Evolutionary conservation across 2,797 vertebrate genomes (phyloP).

Genomic region (Nannoperca australis): DNA sequence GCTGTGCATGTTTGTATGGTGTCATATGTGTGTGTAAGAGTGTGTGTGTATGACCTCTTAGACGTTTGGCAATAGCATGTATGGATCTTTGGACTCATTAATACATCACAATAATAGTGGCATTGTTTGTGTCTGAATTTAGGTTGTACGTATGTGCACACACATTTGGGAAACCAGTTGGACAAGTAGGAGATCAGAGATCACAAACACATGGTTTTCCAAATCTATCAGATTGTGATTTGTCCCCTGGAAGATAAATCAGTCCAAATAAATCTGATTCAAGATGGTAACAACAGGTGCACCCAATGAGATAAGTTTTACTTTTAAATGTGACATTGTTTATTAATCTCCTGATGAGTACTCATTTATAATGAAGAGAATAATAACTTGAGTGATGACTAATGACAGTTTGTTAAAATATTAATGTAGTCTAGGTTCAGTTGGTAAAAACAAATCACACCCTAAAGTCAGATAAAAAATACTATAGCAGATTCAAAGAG

Average conservation of each 20-base stretch:
- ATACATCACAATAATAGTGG: not conserved
- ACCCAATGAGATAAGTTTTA: slow-evolving; percentile 16
- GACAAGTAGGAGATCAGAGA: not conserved
- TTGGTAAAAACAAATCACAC: not conserved
- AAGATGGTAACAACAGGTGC: slow-evolving; percentile 29
- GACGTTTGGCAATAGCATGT: not conserved
- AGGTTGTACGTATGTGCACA: not conserved
- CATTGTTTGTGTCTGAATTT: not conserved
- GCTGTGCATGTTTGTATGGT: slow-evolving; percentile 3
- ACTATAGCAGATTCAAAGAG: not conserved
- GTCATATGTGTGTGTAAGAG: slow-evolving; percentile 7
- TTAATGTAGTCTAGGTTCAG: slow-evolving; percentile 1
- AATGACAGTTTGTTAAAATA: slow-evolving; percentile 20
- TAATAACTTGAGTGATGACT: slow-evolving; percentile 10
- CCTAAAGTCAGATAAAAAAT: not conserved
- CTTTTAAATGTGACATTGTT: slow-evolving; percentile 26
- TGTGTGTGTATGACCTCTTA: slow-evolving; percentile 17
- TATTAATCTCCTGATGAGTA: slow-evolving; percentile 14
- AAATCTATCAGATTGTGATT: not conserved
- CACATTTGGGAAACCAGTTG: not conserved
- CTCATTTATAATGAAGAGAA: not conserved
- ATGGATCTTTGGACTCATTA: not conserved
- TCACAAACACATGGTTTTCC: not conserved
- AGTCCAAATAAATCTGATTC: slow-evolving; percentile 21
- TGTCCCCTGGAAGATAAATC: not conserved